Evolutionary conservation across 2,888 invertebrate species (phyloP).

Genomic region (Drosophila picticornis): DNA sequence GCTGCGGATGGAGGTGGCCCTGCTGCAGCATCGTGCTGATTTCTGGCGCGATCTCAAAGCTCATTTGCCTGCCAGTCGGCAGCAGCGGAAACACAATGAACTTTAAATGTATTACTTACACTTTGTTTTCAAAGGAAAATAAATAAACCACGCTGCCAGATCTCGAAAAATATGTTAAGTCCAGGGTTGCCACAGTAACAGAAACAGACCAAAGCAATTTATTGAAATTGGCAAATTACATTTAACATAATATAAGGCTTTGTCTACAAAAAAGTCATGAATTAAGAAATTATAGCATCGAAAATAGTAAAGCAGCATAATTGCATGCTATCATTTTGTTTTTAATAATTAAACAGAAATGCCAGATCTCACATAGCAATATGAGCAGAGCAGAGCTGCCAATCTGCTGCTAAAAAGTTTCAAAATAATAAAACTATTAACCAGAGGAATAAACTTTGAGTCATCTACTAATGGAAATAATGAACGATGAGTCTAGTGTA

Average conservation of each 20-base stretch:
- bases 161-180: background rate
- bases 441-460: background rate
- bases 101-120: constrained; percentile 37
- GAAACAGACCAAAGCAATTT: background rate
- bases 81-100: constrained; percentile 43
- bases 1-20: constrained; percentile 86
- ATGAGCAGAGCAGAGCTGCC: constrained; percentile 5
- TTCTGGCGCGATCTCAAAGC: constrained; percentile 88
- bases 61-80: constrained; percentile 73
- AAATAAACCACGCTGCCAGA: constrained; percentile 23
- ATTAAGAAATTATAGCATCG: background rate
- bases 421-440: background rate
- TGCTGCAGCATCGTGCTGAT: constrained; percentile 87
- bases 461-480: background rate
- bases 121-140: constrained; percentile 2
- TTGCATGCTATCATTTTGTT: background rate
- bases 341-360: background rate
- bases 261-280: background rate
- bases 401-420: background rate
- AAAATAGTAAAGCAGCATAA: background rate
- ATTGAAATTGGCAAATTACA: background rate
- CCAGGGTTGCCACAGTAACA: constrained; percentile 14
- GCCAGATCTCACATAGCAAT: background rate
- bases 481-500: background rate
- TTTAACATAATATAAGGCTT: background rate